Evolutionary conservation across 1,140 invertebrate species (phyloP).

Genomic region (Pollicipes pollicipes): DNA sequence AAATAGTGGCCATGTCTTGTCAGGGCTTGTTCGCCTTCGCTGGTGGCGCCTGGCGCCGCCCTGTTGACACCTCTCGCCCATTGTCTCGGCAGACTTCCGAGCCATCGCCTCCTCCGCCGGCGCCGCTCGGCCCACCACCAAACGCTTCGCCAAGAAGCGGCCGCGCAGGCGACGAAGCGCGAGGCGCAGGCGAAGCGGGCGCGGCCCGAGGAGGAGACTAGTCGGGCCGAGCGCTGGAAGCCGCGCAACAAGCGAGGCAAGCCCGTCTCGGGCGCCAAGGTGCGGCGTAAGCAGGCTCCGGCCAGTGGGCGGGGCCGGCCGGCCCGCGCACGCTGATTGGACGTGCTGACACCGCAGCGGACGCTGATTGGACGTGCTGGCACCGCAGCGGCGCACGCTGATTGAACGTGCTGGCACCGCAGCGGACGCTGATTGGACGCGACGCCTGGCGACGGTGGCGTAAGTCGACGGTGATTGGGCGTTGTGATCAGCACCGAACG

Average conservation of each 20-base stretch:
- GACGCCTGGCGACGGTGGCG: no score
- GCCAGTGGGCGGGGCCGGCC: no score
- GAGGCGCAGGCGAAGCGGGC: neutral
- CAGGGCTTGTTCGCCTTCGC: neutral
- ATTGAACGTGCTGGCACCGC: no score
- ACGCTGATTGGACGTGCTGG: neutral
- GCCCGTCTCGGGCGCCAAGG: neutral
- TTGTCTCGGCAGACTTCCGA: neutral
- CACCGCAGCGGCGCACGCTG: no score
- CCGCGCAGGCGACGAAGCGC: neutral
- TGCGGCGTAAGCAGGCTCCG: neutral
- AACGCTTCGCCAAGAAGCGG: neutral
- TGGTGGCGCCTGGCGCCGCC: neutral
- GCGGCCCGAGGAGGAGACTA: neutral
- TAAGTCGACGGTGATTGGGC: neutral
- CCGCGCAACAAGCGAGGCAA: neutral
- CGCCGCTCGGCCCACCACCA: neutral
- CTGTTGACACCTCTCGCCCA: neutral
- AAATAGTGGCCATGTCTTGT: no score
- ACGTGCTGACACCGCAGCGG: no score
- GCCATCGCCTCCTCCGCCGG: neutral
- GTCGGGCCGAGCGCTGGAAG: neutral
- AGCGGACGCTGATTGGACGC: neutral
- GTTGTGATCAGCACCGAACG: neutral
- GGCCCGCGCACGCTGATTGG: neutral